Evolutionary conservation across 2,797 vertebrate genomes (phyloP).

Genomic region (Cottoperca gobio): DNA sequence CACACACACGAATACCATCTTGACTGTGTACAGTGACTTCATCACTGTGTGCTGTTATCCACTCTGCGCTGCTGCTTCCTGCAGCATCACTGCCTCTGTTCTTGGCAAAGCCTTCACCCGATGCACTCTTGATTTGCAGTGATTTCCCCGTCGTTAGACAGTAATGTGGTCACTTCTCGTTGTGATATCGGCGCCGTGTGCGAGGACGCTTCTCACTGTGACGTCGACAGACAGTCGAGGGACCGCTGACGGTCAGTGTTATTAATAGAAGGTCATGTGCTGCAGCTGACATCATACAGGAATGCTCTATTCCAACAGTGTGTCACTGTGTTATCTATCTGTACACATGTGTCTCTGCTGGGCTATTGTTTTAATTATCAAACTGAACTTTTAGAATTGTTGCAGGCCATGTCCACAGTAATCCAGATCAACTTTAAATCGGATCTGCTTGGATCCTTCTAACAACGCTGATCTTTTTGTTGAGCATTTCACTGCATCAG

Average conservation of each 20-base stretch:
- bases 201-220: slow-evolving; percentile 64
- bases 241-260: not conserved
- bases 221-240: slow-evolving; percentile 29
- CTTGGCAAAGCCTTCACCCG: slow-evolving; percentile 7
- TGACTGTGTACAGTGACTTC: slow-evolving; percentile 47
- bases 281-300: slow-evolving; percentile 3
- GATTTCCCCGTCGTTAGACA: slow-evolving; percentile 13
- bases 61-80: slow-evolving; percentile 17
- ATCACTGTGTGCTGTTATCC: slow-evolving; percentile 24
- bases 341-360: slow-evolving; percentile 4
- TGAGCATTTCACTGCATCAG: not conserved
- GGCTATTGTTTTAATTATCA: slow-evolving; percentile 7
- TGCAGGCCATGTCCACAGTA: slow-evolving; percentile 14
- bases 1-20: slow-evolving; percentile 35
- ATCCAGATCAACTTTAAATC: not conserved
- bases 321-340: slow-evolving; percentile 6
- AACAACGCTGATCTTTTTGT: not conserved
- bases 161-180: slow-evolving; percentile 24
- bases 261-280: not conserved
- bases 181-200: slow-evolving; percentile 21
- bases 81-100: slow-evolving; percentile 18
- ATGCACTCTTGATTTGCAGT: slow-evolving; percentile 9
- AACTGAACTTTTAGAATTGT: not conserved
- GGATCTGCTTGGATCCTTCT: not conserved
- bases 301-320: not conserved